These are phyloP conservation scores for Varecia variegata DNA, from an alignment of 2,797 vertebrate genomes.

Conservation along the genomic window DNA sequence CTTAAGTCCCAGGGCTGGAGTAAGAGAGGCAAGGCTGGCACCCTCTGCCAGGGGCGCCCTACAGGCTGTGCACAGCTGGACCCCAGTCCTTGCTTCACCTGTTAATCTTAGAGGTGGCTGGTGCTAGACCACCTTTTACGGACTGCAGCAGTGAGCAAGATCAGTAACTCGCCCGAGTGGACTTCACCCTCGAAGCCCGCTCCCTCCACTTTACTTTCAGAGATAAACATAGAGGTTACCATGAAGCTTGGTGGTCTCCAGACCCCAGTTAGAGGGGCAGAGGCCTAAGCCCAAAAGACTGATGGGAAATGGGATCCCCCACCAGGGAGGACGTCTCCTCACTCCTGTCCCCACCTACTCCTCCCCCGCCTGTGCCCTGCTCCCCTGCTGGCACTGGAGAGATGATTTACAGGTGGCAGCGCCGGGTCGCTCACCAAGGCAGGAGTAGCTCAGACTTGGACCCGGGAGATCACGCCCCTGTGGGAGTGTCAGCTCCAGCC, in stretches of 20 bases:
- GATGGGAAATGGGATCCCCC: rapidly evolving
- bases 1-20: no score
- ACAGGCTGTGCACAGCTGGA: rapidly evolving
- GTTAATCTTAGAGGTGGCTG: rapidly evolving
- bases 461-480: rapidly evolving
- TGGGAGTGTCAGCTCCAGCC: rapidly evolving
- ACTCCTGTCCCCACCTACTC: rapidly evolving
- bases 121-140: rapidly evolving
- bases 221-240: background rate
- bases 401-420: rapidly evolving
- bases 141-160: rapidly evolving
- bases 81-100: rapidly evolving
- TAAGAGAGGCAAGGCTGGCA: background rate
- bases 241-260: rapidly evolving
- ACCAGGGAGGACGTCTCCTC: background rate
- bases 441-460: rapidly evolving
- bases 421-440: background rate
- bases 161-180: rapidly evolving
- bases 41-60: rapidly evolving
- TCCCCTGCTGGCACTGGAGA: background rate
- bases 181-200: rapidly evolving
- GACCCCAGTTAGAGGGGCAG: background rate
- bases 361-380: background rate
- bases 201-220: background rate
- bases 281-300: rapidly evolving